Evolutionary conservation across 1,140 invertebrate genomes (phyloP), one percentile per base, ranked within the genome.

Genomic region (Hydropsyche tenuis): DNA sequence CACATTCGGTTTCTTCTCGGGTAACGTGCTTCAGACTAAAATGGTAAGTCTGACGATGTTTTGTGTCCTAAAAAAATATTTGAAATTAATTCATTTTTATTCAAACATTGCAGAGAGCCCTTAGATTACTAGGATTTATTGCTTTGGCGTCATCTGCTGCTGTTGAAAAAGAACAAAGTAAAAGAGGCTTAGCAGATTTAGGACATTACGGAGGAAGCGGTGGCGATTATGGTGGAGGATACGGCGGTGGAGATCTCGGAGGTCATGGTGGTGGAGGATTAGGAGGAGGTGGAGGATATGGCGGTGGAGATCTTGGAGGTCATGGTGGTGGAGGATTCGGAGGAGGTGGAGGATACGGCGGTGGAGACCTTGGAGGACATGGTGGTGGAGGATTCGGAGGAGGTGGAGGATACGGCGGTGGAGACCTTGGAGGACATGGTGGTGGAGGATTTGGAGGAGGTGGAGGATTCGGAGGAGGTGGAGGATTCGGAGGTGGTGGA

Each of bases 151-250:
- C 73, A 46, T 64, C 25, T 7, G 71, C 27, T 12, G 37, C 48
- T 7, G 68, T 12, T 53, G 71, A 16, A 73, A 56, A 75, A 60
- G 71, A 78, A 43, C 75, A 75, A 42, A 77, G 76, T 53, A 77
- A 76, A 70, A 75, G 76, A 27, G 76, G 75, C 69, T 43, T 78
- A 18, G 72, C 70, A 45, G 63, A 60, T 37, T 70, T 76, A 14
- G 73, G 74, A 12, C 62, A 78, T 77, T 79, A 78, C 46, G n/a
- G n/a, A n/a, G 56, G 65, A 18, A 69, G 73, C n/a, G 75, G 75
- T 9, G 74, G 69, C 37, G 45, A 51, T 30, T 73, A 70, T 23
- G n/a, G n/a, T n/a, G n/a, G n/a, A n/a, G n/a, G n/a, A n/a, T n/a
- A n/a, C n/a, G n/a, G n/a, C n/a, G 65, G 65, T 23, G 56, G 56